These are phyloP conservation scores for Hoplodrina ambigua DNA, from an alignment of 2,888 invertebrate species.

Conservation along the genomic window DNA sequence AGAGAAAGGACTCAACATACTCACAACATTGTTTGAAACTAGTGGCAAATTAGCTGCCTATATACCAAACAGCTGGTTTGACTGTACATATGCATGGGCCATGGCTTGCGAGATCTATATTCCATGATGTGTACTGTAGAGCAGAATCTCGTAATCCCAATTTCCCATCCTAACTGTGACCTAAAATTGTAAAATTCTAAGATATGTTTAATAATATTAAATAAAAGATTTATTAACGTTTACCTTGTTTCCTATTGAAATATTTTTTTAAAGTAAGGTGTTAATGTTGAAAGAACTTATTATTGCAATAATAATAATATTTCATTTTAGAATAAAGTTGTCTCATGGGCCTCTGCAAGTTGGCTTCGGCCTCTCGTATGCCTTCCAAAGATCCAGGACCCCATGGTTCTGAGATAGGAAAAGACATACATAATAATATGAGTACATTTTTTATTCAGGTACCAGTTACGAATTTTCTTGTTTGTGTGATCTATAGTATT, in stretches of 20 bases:
- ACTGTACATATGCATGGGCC: slow-evolving; percentile 42
- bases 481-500: background rate
- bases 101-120: background rate
- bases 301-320: slow-evolving; percentile 2
- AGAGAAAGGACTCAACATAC: background rate
- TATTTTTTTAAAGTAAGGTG: background rate
- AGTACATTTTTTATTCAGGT: slow-evolving; percentile 8
- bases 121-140: background rate
- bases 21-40: background rate
- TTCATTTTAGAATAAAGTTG: background rate
- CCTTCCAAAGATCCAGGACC: slow-evolving; percentile 23
- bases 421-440: slow-evolving; percentile 23
- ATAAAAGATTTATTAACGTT: background rate
- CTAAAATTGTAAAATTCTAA: too few species aligned
- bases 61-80: background rate
- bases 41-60: background rate
- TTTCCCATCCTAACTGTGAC: background rate
- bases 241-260: background rate
- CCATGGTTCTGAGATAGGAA: slow-evolving; percentile 13
- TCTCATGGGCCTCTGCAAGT: slow-evolving; percentile 1
- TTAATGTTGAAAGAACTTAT: background rate
- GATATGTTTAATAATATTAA: too few species aligned
- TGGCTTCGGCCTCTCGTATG: background rate
- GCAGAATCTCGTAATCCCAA: background rate
- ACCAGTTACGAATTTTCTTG: background rate